Evolutionary conservation across 2,888 invertebrate genomes (phyloP).

Genomic region (Prosapia bicincta): DNA sequence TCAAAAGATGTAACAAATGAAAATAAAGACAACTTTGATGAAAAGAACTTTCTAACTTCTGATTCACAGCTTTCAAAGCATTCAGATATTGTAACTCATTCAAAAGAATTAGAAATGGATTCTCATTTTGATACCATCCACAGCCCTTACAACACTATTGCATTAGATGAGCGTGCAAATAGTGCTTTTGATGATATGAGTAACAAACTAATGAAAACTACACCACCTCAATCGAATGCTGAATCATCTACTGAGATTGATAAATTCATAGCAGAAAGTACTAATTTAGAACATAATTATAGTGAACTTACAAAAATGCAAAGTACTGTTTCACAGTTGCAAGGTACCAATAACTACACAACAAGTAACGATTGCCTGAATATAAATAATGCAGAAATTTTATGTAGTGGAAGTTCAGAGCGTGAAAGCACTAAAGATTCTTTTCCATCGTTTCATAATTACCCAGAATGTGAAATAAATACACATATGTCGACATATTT

Average conservation of each 20-base stretch:
- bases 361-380: neutral
- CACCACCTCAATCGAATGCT: neutral
- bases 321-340: neutral
- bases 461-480: slow-evolving; percentile 22
- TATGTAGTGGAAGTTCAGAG: neutral
- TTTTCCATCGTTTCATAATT: slow-evolving; percentile 14
- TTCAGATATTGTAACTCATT: too few species aligned
- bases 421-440: slow-evolving; percentile 2
- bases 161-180: neutral
- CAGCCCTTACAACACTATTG: neutral
- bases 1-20: neutral
- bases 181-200: neutral
- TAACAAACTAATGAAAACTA: neutral
- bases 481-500: slow-evolving; percentile 3
- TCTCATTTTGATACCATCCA: neutral
- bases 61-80: neutral
- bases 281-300: neutral
- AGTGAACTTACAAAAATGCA: neutral
- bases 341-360: neutral
- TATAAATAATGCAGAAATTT: neutral
- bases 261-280: neutral
- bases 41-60: neutral
- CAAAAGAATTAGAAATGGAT: neutral
- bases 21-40: neutral
- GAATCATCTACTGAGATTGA: neutral